These are phyloP conservation scores for Onychorhynchus coronatus DNA, from an alignment of 2,113 vertebrate species.

Conservation along the genomic window DNA sequence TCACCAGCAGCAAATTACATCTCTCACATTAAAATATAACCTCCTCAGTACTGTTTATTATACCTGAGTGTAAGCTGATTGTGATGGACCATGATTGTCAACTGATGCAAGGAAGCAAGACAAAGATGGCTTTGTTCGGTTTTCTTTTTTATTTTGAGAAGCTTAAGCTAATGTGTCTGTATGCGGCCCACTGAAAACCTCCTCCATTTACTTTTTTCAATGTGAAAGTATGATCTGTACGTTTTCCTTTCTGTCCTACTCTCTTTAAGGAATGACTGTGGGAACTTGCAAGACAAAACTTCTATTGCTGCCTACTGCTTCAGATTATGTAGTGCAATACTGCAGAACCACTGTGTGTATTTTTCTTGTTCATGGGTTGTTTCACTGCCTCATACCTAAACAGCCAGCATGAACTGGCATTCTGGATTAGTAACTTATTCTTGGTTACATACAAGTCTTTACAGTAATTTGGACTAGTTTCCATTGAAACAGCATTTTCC, in stretches of 20 bases:
- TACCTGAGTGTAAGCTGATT: constrained; percentile 65
- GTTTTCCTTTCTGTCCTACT: not conserved
- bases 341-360: constrained; percentile 80
- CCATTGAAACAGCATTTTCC: constrained; percentile 27
- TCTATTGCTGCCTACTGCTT: constrained; percentile 74
- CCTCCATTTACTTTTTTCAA: not conserved
- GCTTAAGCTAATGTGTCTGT: not conserved
- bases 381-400: constrained; percentile 84
- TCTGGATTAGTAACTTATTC: constrained; percentile 73
- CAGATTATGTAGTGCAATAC: constrained; percentile 81
- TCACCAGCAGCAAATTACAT: constrained; percentile 59
- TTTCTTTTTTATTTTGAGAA: constrained; percentile 12
- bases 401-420: constrained; percentile 81
- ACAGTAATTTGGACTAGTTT: constrained; percentile 33
- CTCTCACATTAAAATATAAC: constrained; percentile 51
- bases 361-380: constrained; percentile 85
- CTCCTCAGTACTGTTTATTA: constrained; percentile 57
- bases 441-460: constrained; percentile 38
- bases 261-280: not conserved
- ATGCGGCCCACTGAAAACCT: constrained; percentile 44
- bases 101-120: constrained; percentile 56
- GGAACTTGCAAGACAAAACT: constrained; percentile 75
- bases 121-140: constrained; percentile 64
- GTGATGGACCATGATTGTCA: constrained; percentile 55
- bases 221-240: not conserved